phyloP scores from a whole-genome alignment of 1,140 invertebrate species.

The Penaeus japonicus region DNA sequence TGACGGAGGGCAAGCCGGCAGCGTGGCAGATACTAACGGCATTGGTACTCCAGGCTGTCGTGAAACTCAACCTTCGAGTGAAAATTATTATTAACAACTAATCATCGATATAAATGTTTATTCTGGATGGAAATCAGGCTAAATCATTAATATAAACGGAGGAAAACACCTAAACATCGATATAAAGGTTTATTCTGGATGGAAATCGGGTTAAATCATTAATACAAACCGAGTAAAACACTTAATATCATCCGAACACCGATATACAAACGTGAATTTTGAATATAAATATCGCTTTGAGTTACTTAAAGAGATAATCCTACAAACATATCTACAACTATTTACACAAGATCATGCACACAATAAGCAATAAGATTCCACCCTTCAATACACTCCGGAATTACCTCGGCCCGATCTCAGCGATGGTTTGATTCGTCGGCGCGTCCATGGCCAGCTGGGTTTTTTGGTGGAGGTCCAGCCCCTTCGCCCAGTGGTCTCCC shows the following conservation, averaged over 20 bases:
- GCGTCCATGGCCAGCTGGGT: not conserved
- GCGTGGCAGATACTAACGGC: constrained; percentile 91
- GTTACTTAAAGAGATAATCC: too few relatives aligned
- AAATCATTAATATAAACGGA: not conserved
- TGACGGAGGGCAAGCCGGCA: constrained; percentile 76
- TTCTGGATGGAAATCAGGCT: too few relatives aligned
- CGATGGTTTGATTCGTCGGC: constrained; percentile 57
- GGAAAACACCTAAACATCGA: too few relatives aligned
- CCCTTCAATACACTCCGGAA: not conserved
- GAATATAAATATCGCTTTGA: not conserved
- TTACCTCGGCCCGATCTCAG: constrained; percentile 67
- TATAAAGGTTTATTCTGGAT: too few relatives aligned
- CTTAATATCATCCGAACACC: too few relatives aligned
- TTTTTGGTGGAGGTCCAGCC: constrained; percentile 45
- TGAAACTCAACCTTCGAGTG: constrained; percentile 82
- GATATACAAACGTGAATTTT: not conserved
- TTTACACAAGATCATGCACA: not conserved
- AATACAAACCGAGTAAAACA: too few relatives aligned
- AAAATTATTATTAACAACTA: not conserved
- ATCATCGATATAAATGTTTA: not conserved
- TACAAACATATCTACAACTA: too few relatives aligned
- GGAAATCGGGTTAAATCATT: too few relatives aligned
- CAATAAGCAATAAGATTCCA: not conserved
- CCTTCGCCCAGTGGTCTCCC: constrained; percentile 61
- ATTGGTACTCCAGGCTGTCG: constrained; percentile 93